A percentile compares a stretch with the other conserved stretches of the same genome.
phyloP scores from a whole-genome alignment of 1,140 invertebrate species.

The Drosophila kepulauana region DNA sequence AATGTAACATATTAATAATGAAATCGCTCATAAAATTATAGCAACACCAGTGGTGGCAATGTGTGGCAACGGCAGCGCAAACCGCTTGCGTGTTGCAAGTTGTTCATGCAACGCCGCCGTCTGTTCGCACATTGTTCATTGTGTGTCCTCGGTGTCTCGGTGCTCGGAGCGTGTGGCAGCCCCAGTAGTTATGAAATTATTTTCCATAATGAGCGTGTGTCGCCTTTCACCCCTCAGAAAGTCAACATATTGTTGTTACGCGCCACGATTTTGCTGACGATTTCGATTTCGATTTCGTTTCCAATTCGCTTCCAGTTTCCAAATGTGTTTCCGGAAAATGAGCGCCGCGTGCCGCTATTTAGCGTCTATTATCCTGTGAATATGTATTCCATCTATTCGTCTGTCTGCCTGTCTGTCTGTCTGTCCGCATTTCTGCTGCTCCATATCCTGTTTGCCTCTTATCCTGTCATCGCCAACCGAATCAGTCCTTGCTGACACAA shows the following conservation, averaged over 20 bases:
- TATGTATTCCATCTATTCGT: conserved; percentile 55
- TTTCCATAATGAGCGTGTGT: conserved; percentile 69
- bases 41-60: conserved; percentile 55
- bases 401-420: conserved; percentile 8
- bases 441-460: conserved; percentile 51
- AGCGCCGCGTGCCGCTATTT: conserved; percentile 78
- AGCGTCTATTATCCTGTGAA: conserved; percentile 75
- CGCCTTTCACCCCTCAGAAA: conserved; percentile 52
- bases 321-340: conserved; percentile 64
- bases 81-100: conserved; percentile 47
- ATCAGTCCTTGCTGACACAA: conserved; percentile 19
- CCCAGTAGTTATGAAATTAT: conserved; percentile 80
- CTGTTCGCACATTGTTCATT: conserved; percentile 70
- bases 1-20: conserved; percentile 78
- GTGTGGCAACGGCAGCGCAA: conserved; percentile 9
- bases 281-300: conserved; percentile 42
- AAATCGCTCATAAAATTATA: conserved; percentile 83
- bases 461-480: conserved; percentile 56
- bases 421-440: conserved; percentile 13
- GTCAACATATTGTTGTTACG: conserved; percentile 50
- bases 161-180: conserved; percentile 41
- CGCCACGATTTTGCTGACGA: background rate
- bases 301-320: conserved; percentile 22
- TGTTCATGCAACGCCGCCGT: conserved; percentile 34
- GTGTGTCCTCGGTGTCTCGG: background rate